These are phyloP conservation scores for Glyphotaelius pellucidus DNA, from an alignment of 2,888 invertebrate genomes.

Conservation along the genomic window DNA sequence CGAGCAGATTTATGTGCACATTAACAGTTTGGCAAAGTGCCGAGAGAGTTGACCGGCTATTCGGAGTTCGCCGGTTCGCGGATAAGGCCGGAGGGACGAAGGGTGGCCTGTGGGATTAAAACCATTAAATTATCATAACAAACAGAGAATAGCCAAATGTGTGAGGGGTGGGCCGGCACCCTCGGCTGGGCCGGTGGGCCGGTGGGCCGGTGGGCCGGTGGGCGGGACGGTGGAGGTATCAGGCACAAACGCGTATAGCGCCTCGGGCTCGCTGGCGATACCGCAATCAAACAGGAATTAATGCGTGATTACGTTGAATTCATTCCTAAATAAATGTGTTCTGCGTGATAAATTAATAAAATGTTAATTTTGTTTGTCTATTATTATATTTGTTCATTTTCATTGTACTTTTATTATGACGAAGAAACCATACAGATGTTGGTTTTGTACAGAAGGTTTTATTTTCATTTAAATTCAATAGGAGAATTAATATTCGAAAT, in stretches of 20 bases:
- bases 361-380: not conserved
- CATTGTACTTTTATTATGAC: too few species aligned
- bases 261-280: conserved; percentile 31
- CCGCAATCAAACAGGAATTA: conserved; percentile 50
- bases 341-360: not conserved
- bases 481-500: not conserved
- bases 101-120: conserved; percentile 55
- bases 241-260: conserved; percentile 16
- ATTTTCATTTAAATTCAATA: not conserved
- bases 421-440: too few species aligned
- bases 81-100: conserved; percentile 31
- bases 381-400: too few species aligned
- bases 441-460: too few species aligned
- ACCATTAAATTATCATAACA: conserved; percentile 66
- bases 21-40: conserved; percentile 41
- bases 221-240: conserved; percentile 36
- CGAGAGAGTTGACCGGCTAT: conserved; percentile 17
- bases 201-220: not conserved
- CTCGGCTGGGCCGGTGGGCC: not conserved
- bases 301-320: conserved; percentile 38
- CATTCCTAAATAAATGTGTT: conserved; percentile 23
- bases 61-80: conserved; percentile 44
- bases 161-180: conserved; percentile 43
- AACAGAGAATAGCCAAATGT: conserved; percentile 62
- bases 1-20: conserved; percentile 27